Percentiles rank a stretch among this genome's conserved stretches.
Conservation (phyloP, 2,113 vertebrate species). For the Amblyopsis rosae region DNA sequence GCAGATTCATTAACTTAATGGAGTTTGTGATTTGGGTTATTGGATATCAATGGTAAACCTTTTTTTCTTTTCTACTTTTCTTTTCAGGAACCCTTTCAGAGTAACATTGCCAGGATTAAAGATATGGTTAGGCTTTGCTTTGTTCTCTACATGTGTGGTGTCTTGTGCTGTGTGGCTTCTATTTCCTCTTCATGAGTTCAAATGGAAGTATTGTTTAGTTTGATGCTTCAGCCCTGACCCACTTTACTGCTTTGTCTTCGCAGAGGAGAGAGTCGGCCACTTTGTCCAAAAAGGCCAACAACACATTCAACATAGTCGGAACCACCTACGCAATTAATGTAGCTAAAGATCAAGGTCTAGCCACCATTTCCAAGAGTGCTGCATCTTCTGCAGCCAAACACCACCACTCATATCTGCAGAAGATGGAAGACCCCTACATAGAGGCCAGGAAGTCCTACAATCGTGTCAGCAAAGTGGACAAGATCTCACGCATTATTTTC, state of each 20-base stretch:
- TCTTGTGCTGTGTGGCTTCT: constrained; percentile 77
- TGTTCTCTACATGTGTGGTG: constrained; percentile 78
- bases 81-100: constrained; percentile 80
- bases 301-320: constrained; percentile 97
- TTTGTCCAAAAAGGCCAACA: constrained; percentile 93
- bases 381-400: constrained; percentile 71
- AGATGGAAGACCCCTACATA: constrained; percentile 85
- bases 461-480: constrained; percentile 99
- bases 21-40: constrained; percentile 69
- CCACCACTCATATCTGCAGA: constrained; percentile 54
- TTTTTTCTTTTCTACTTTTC: constrained; percentile 79
- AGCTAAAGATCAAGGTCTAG: constrained; percentile 89
- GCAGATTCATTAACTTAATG: constrained; percentile 53
- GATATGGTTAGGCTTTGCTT: constrained; percentile 79
- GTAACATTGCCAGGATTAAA: constrained; percentile 79
- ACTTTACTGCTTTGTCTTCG: constrained; percentile 62
- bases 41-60: constrained; percentile 76
- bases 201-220: constrained; percentile 77
- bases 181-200: constrained; percentile 79
- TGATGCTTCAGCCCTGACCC: constrained; percentile 54
- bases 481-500: constrained; percentile 98
- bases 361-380: constrained; percentile 93
- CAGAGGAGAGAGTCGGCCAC: constrained; percentile 93
- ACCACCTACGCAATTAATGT: constrained; percentile 96
- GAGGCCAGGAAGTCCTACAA: constrained; percentile 97